These are phyloP conservation scores for Caenorhabditis becei DNA, from an alignment of 2,888 invertebrate species.

Conservation along the genomic window DNA sequence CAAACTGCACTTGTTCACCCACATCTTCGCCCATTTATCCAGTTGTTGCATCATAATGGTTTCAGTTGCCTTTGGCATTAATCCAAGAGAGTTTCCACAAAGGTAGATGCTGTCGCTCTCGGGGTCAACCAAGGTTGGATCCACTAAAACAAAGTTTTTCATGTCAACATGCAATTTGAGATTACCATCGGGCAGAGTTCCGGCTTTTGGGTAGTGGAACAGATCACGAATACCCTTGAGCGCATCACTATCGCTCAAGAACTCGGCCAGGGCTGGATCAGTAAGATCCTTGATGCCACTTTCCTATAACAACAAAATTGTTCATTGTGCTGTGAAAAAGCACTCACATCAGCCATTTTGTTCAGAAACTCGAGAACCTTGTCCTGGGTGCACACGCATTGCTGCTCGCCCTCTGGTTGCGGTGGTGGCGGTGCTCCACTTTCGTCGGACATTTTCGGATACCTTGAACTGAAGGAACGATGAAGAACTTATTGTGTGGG, in stretches of 20 bases:
- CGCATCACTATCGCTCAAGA: constrained; percentile 64
- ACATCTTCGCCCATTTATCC: constrained; percentile 84
- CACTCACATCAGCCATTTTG: constrained; percentile 61
- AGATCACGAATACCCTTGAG: constrained; percentile 71
- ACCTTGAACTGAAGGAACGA: background rate
- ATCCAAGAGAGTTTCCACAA: constrained; percentile 85
- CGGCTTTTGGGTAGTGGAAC: constrained; percentile 76
- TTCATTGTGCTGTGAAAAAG: background rate
- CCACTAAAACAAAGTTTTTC: constrained; percentile 56
- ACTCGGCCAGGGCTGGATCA: constrained; percentile 61
- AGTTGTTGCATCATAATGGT: constrained; percentile 83
- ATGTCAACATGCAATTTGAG: background rate
- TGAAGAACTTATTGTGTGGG: background rate
- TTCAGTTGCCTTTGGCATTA: constrained; percentile 84
- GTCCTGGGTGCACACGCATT: constrained; percentile 64
- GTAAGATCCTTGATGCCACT: constrained; percentile 62
- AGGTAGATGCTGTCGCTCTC: constrained; percentile 84
- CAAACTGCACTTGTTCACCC: constrained; percentile 63
- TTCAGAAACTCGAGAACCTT: constrained; percentile 63
- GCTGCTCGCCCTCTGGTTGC: constrained; percentile 36
- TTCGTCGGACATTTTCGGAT: constrained; percentile 37
- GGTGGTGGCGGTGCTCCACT: constrained; percentile 45
- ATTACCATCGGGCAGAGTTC: constrained; percentile 75
- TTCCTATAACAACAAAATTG: constrained; percentile 37
- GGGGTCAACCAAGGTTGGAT: constrained; percentile 67